These are phyloP conservation scores for Sycobia sp. DNA, from an alignment of 1,140 invertebrate genomes.

Conservation along the genomic window DNA sequence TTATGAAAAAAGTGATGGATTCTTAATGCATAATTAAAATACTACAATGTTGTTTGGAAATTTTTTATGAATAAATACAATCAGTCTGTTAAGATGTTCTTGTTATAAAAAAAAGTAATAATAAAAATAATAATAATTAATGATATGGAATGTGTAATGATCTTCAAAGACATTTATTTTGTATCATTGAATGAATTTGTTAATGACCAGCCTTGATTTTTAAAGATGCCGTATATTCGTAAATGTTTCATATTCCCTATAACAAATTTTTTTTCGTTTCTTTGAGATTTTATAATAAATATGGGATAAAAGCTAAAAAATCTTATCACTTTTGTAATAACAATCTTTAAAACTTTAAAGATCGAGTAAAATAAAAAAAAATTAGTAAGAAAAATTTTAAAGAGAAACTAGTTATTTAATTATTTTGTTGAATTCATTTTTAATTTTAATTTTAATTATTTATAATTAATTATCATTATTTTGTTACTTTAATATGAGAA, in stretches of 20 bases:
- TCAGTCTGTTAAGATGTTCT: slow-evolving; percentile 15
- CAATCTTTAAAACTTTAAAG: not conserved
- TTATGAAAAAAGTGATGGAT: no score
- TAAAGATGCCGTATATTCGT: no score
- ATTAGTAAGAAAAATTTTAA: not conserved
- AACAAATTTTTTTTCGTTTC: no score
- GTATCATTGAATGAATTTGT: slow-evolving; percentile 13
- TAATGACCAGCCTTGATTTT: not conserved
- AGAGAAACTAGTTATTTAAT: not conserved
- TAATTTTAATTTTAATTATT: not conserved
- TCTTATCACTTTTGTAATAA: not conserved
- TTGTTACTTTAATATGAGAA: not conserved
- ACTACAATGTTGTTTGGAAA: no score
- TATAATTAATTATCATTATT: not conserved
- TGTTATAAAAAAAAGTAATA: slow-evolving; percentile 7
- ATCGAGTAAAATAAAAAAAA: not conserved
- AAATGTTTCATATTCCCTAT: no score
- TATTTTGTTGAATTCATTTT: not conserved
- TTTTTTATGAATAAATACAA: slow-evolving; percentile 1
- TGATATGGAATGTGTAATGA: slow-evolving; percentile 7
- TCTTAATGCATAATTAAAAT: no score
- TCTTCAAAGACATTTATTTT: slow-evolving; percentile 14
- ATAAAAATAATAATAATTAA: slow-evolving; percentile 1
- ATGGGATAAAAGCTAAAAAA: not conserved
- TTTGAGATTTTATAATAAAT: no score